These are phyloP conservation scores for Manis crassicaudata DNA, from an alignment of 2,797 vertebrate species.

Conservation along the genomic window DNA sequence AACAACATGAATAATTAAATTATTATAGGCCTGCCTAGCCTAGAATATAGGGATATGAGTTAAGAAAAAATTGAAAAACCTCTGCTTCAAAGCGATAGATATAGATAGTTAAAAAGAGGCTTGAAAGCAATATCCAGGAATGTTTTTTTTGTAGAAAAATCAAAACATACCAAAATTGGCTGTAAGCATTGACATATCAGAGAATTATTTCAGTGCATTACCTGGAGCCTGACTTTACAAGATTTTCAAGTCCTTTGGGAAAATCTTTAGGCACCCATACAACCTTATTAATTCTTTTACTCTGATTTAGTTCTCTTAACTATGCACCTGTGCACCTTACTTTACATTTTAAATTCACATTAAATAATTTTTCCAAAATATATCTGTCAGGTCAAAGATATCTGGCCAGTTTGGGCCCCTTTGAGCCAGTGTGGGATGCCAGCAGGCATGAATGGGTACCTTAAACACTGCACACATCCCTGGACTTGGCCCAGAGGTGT, in stretches of 20 bases:
- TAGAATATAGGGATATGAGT: neutral
- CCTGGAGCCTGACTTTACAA: neutral
- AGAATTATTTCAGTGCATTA: neutral
- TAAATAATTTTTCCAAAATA: neutral
- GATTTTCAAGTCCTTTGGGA: neutral
- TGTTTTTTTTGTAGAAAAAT: neutral
- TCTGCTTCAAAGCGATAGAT: neutral
- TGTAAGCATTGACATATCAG: neutral
- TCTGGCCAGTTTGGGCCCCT: neutral
- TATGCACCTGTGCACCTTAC: neutral
- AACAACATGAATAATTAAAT: conserved; percentile 49
- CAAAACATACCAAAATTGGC: neutral
- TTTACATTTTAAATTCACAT: conserved; percentile 9
- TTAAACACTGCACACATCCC: fast-evolving
- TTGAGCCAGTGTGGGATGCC: neutral
- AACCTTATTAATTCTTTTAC: neutral
- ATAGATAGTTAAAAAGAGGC: neutral
- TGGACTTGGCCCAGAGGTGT: neutral
- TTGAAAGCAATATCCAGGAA: neutral
- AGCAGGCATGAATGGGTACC: fast-evolving
- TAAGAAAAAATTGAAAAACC: neutral
- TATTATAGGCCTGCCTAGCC: neutral
- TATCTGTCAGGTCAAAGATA: neutral
- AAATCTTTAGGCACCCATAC: neutral
- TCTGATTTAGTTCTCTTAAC: neutral